A percentile compares a stretch with the other conserved stretches of the same genome.
Evolutionary conservation across 2,113 vertebrate genomes (phyloP).

Genomic region (Platysternon megacephalum): DNA sequence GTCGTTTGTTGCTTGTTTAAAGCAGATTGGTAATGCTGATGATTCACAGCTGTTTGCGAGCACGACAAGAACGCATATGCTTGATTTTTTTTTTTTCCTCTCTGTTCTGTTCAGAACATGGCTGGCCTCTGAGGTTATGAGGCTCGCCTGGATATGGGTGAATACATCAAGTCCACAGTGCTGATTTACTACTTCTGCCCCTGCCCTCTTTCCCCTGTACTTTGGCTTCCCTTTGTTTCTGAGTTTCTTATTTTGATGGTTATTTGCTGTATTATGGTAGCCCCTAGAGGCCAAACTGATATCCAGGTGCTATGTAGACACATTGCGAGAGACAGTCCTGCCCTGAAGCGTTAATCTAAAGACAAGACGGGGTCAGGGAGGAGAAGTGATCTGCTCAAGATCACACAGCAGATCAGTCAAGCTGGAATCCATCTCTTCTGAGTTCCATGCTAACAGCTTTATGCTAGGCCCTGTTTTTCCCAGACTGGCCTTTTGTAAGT

Average conservation of each 20-base stretch:
- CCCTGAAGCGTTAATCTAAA: background rate
- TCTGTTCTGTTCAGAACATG: conserved; percentile 21
- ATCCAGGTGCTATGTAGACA: background rate
- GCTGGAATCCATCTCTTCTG: background rate
- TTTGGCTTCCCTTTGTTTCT: background rate
- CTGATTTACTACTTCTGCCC: background rate
- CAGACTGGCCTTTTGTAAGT: background rate
- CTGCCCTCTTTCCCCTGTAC: background rate
- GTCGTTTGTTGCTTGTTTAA: conserved; percentile 64
- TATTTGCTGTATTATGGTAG: background rate
- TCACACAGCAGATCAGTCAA: background rate
- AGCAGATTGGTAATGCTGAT: conserved; percentile 56
- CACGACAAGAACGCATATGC: background rate
- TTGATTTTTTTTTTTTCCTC: background rate
- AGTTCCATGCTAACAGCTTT: background rate
- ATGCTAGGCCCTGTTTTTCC: background rate
- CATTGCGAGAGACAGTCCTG: background rate
- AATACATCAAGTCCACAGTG: accelerated
- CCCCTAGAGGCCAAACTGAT: background rate
- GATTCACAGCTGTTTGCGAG: conserved; percentile 33
- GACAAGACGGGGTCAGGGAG: background rate
- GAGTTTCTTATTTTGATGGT: background rate
- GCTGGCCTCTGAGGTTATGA: background rate
- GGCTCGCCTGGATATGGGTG: background rate
- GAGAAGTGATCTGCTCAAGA: background rate